These are phyloP conservation scores for Hippocampus guttulatus DNA, from an alignment of 2,113 vertebrate species.

Conservation along the genomic window DNA sequence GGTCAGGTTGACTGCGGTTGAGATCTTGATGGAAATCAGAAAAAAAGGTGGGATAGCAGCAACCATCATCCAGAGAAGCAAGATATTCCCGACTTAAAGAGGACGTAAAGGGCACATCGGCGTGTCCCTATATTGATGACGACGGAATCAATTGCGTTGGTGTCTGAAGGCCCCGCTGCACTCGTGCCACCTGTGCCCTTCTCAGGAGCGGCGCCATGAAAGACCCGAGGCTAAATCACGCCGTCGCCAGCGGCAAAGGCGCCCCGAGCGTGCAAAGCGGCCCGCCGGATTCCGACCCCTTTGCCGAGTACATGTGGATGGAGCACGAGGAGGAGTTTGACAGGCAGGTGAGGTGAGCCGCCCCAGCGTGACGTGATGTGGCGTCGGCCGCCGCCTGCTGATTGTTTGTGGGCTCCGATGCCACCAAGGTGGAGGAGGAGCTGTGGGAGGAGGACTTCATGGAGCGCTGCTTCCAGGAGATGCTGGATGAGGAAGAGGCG, in stretches of 20 bases:
- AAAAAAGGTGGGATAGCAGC: too few relatives aligned
- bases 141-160: too few relatives aligned
- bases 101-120: too few relatives aligned
- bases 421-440: conserved; percentile 84
- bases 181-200: neutral
- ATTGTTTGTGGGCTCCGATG: neutral
- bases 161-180: neutral
- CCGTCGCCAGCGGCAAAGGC: conserved; percentile 74
- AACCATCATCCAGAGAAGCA: too few relatives aligned
- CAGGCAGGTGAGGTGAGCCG: conserved; percentile 75
- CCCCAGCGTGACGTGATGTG: neutral
- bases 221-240: conserved; percentile 81
- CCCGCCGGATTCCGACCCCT: conserved; percentile 81
- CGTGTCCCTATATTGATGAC: too few relatives aligned
- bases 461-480: conserved; percentile 89
- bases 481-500: conserved; percentile 90
- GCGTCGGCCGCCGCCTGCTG: neutral
- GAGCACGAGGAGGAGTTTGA: conserved; percentile 94
- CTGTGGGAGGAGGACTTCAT: conserved; percentile 94
- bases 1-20: too few relatives aligned
- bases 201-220: conserved; percentile 72
- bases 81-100: too few relatives aligned
- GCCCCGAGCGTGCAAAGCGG: conserved; percentile 70
- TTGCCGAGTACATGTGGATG: conserved; percentile 96
- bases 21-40: too few relatives aligned